These are phyloP conservation scores for Physella acuta DNA, from an alignment of 1,140 invertebrate genomes.

Conservation along the genomic window DNA sequence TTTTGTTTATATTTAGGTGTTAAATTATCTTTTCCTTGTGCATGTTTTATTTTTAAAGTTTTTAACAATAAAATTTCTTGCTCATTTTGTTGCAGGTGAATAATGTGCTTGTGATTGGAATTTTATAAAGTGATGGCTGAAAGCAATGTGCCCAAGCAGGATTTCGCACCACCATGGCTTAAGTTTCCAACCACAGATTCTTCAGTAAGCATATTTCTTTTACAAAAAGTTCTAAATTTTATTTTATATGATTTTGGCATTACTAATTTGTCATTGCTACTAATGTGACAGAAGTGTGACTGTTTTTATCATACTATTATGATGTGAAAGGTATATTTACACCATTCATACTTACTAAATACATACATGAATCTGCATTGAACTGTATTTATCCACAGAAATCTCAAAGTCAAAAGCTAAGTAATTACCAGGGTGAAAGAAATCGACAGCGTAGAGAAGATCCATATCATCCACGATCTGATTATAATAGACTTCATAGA, in stretches of 20 bases:
- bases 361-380: too few species aligned
- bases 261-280: too few species aligned
- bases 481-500: constrained; percentile 35
- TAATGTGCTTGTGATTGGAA: constrained; percentile 7
- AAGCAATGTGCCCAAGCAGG: constrained; percentile 59
- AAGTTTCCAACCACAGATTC: constrained; percentile 57
- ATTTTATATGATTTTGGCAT: too few species aligned
- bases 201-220: constrained; percentile 38
- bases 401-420: constrained; percentile 20
- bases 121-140: constrained; percentile 54
- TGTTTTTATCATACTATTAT: too few species aligned
- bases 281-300: too few species aligned
- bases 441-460: constrained; percentile 24
- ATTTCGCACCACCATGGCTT: constrained; percentile 62
- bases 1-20: too few species aligned
- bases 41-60: too few species aligned
- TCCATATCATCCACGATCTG: constrained; percentile 25
- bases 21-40: too few species aligned
- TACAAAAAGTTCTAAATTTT: too few species aligned
- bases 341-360: too few species aligned
- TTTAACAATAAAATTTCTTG: not conserved
- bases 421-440: constrained; percentile 30
- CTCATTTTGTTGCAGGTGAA: constrained; percentile 2
- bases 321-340: too few species aligned
- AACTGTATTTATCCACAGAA: constrained; percentile 17